Evolutionary conservation across 2,888 invertebrate genomes (phyloP).

Genomic region (Heteromurus nitidus): DNA sequence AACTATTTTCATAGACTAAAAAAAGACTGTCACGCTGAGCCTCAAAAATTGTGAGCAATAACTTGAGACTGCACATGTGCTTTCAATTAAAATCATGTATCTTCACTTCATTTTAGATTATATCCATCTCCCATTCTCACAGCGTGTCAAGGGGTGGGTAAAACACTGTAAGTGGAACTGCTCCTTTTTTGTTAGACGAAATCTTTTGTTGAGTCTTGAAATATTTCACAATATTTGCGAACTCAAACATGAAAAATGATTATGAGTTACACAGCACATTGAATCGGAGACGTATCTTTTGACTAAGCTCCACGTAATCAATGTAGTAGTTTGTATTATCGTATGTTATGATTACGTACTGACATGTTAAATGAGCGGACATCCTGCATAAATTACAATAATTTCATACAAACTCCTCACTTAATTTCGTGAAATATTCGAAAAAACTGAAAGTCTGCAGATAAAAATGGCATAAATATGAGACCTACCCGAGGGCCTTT

Average conservation of each 20-base stretch:
- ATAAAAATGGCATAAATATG: slow-evolving; percentile 17
- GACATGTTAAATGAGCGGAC: slow-evolving; percentile 55
- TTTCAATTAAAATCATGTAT: slow-evolving; percentile 44
- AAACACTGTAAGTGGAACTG: too few relatives aligned
- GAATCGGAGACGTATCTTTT: slow-evolving; percentile 17
- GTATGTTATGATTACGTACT: slow-evolving; percentile 44
- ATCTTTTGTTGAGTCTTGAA: too few relatives aligned
- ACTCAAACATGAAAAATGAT: too few relatives aligned
- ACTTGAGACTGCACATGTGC: neutral
- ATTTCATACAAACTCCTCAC: slow-evolving; percentile 34
- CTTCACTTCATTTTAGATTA: slow-evolving; percentile 41
- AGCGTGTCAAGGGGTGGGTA: too few relatives aligned
- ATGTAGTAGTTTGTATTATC: too few relatives aligned
- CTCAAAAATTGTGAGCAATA: slow-evolving; percentile 17
- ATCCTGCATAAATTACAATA: slow-evolving; percentile 54
- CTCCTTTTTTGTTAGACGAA: too few relatives aligned
- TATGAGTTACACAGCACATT: slow-evolving; percentile 6
- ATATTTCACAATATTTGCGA: too few relatives aligned
- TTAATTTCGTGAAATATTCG: slow-evolving; percentile 26
- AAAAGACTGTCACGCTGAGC: too few relatives aligned
- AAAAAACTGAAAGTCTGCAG: slow-evolving; percentile 54
- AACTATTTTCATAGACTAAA: too few relatives aligned
- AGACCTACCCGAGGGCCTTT: neutral
- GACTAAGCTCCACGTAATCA: too few relatives aligned
- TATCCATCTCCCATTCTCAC: neutral